phyloP scores from a whole-genome alignment of 92 coral and sea anemone species.

The Siderastrea radians region DNA sequence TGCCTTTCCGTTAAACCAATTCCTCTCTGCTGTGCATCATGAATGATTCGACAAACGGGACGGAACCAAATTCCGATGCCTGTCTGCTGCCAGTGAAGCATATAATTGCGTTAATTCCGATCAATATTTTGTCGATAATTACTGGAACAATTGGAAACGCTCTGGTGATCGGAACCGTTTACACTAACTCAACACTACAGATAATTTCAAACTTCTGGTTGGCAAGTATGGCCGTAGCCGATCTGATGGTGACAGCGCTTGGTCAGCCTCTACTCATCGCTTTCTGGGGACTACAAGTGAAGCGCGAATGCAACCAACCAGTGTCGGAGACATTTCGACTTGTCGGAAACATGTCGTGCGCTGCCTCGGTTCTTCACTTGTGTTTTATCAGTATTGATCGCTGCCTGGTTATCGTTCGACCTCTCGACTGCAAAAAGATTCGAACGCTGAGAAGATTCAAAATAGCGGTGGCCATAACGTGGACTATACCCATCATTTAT shows the following conservation, averaged over 20 bases:
- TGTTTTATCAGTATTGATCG: constrained; percentile 85
- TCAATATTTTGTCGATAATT: constrained; percentile 74
- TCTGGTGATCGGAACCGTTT: constrained; percentile 83
- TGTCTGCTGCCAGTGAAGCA: constrained; percentile 66
- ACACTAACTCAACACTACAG: constrained; percentile 78
- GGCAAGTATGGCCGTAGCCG: constrained; percentile 80
- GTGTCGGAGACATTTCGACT: constrained; percentile 79
- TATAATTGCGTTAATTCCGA: constrained; percentile 57
- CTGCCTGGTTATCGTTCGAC: constrained; percentile 71
- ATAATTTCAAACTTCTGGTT: constrained; percentile 66
- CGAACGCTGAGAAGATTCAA: constrained; percentile 69
- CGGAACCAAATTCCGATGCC: neutral
- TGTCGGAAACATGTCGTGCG: constrained; percentile 76
- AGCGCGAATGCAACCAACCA: constrained; percentile 50
- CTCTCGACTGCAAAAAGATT: constrained; percentile 57
- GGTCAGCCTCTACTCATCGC: constrained; percentile 82
- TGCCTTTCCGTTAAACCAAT: neutral
- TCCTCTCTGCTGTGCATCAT: neutral
- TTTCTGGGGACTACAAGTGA: constrained; percentile 73
- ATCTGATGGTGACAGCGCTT: constrained; percentile 77
- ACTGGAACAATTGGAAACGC: constrained; percentile 85
- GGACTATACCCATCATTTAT: constrained; percentile 73
- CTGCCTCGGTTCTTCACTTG: constrained; percentile 81
- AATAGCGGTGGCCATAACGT: constrained; percentile 48
- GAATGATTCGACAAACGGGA: constrained; percentile 15